Conservation (phyloP, 2,888 invertebrate species). For the Lutraria lutraria region DNA sequence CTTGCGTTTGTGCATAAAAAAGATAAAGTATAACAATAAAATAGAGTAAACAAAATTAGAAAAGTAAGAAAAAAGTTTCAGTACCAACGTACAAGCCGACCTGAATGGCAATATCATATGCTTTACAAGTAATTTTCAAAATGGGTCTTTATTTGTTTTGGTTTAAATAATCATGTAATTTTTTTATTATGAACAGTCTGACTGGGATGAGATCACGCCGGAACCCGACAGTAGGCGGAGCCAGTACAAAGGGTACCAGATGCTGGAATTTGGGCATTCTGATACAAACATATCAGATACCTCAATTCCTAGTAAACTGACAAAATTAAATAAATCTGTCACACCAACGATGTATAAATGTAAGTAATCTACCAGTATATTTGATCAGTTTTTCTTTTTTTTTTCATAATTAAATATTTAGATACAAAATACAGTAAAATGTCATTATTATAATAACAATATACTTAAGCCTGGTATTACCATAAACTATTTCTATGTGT, state of each 20-base stretch:
- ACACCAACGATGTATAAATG: constrained; percentile 49
- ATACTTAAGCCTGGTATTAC: background rate
- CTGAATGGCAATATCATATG: too few species aligned
- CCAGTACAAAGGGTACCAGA: constrained; percentile 23
- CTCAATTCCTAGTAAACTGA: constrained; percentile 35
- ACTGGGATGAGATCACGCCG: constrained; percentile 48
- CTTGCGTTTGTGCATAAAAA: too few species aligned
- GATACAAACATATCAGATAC: constrained; percentile 64
- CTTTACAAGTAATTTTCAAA: too few species aligned
- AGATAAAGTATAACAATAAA: too few species aligned
- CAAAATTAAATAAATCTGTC: constrained; percentile 33
- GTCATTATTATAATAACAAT: background rate
- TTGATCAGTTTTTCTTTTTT: background rate
- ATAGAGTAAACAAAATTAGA: too few species aligned
- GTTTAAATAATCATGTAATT: background rate
- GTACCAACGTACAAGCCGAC: too few species aligned
- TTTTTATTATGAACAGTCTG: constrained; percentile 42
- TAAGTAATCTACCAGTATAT: constrained; percentile 33
- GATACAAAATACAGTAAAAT: background rate
- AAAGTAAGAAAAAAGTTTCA: too few species aligned
- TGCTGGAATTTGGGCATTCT: constrained; percentile 34
- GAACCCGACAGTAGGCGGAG: constrained; percentile 9
- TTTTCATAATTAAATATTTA: background rate
- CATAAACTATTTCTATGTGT: too few species aligned
- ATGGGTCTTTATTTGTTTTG: background rate